Conservation (phyloP, 2,888 invertebrate species). For the Tillus elongatus region DNA sequence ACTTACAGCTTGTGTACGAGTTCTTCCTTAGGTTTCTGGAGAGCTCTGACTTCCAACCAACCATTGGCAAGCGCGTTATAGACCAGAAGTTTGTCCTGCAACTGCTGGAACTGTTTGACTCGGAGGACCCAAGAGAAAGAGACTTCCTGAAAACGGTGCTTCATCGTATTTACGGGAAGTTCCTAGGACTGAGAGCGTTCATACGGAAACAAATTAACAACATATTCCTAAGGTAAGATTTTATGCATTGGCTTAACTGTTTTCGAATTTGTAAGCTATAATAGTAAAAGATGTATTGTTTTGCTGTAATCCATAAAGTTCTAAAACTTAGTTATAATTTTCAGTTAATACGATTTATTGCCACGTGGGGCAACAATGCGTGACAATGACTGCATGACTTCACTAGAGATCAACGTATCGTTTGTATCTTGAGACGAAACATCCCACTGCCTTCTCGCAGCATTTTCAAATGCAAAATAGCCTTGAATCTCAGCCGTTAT, state of each 20-base stretch:
- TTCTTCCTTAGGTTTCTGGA: conserved; percentile 97
- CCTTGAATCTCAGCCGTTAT: too few relatives aligned
- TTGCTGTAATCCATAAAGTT: too few relatives aligned
- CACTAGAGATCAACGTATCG: too few relatives aligned
- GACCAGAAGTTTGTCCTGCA: conserved; percentile 98
- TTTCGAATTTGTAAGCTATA: too few relatives aligned
- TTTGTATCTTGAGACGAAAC: too few relatives aligned
- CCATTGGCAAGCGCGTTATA: conserved; percentile 67
- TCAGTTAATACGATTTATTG: too few relatives aligned
- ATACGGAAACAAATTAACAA: conserved; percentile 98
- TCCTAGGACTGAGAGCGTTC: conserved; percentile 89
- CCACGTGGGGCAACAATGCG: too few relatives aligned
- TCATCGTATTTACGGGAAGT: conserved; percentile 97
- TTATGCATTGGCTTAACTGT: not conserved
- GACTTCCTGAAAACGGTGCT: conserved; percentile 97
- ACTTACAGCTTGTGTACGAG: conserved; percentile 97
- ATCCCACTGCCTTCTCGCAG: too few relatives aligned
- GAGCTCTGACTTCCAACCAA: conserved; percentile 96
- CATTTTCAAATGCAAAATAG: too few relatives aligned
- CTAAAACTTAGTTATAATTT: too few relatives aligned
- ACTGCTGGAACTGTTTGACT: conserved; percentile 92
- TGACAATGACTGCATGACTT: too few relatives aligned
- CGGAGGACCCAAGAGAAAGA: conserved; percentile 91
- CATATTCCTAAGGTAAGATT: conserved; percentile 77
- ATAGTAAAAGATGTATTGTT: too few relatives aligned